These are phyloP conservation scores for Hipparchia sbordonii DNA, from an alignment of 2,888 invertebrate species.

Conservation along the genomic window DNA sequence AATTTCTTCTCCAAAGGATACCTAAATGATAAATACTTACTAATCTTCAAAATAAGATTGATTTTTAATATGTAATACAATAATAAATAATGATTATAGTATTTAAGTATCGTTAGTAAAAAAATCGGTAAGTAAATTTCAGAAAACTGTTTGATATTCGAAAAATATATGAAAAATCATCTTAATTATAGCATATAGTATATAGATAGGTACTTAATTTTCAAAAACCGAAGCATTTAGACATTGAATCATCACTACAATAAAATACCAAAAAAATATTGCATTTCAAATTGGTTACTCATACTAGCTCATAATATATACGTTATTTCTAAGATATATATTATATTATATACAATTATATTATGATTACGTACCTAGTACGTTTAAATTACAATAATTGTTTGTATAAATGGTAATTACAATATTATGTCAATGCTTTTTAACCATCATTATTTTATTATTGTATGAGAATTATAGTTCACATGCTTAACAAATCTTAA, in stretches of 20 bases:
- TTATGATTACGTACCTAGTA: background rate
- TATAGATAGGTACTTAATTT: too few species aligned
- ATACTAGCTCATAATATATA: background rate
- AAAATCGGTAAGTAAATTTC: too few species aligned
- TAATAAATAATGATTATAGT: too few species aligned
- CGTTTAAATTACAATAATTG: constrained; percentile 4
- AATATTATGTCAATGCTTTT: background rate
- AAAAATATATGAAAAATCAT: constrained; percentile 1
- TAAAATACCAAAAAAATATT: background rate
- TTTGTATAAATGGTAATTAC: background rate
- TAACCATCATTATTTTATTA: background rate
- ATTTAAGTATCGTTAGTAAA: too few species aligned
- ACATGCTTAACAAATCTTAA: background rate
- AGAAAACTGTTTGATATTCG: too few species aligned
- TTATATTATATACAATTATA: too few species aligned
- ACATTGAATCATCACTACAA: too few species aligned
- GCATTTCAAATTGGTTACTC: background rate
- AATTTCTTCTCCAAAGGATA: too few species aligned
- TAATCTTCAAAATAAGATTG: too few species aligned
- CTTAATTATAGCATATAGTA: background rate
- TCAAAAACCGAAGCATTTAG: too few species aligned
- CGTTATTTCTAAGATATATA: background rate
- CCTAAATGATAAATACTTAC: too few species aligned
- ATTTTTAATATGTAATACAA: too few species aligned
- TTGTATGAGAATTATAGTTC: background rate